Conservation (phyloP, 1,140 invertebrate genomes). For the Drosophila takahashii region DNA sequence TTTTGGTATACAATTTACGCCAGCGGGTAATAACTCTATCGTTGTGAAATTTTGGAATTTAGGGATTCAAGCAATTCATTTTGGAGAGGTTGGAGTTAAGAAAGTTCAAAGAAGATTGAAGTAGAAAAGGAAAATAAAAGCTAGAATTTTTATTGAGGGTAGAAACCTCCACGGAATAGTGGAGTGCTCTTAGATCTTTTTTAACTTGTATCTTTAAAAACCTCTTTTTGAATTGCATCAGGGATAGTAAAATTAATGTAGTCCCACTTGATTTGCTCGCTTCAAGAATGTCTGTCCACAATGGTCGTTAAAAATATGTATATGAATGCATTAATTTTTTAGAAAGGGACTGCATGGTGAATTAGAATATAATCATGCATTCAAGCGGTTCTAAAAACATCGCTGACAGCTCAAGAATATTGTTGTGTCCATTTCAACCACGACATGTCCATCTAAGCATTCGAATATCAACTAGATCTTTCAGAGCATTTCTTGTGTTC, state of each 20-base stretch:
- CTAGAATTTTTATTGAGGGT: background rate
- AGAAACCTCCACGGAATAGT: too few relatives aligned
- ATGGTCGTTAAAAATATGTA: background rate
- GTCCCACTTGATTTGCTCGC: background rate
- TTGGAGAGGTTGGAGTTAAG: background rate
- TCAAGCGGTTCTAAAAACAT: conserved; percentile 1
- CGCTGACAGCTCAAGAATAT: background rate
- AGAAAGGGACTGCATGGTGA: conserved; percentile 27
- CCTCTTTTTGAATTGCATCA: too few relatives aligned
- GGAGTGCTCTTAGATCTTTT: too few relatives aligned
- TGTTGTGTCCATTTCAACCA: background rate
- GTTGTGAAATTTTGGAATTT: background rate
- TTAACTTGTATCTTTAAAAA: background rate
- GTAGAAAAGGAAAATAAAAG: background rate
- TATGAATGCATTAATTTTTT: conserved; percentile 30
- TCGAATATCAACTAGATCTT: conserved; percentile 18
- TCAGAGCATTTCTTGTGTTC: conserved; percentile 7
- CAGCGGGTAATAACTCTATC: background rate
- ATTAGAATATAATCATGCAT: background rate
- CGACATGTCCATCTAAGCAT: conserved; percentile 15
- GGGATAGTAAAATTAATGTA: background rate
- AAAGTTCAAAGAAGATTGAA: background rate
- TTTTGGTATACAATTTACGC: conserved; percentile 1
- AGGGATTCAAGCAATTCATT: background rate
- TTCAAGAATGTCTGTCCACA: background rate